Conservation (phyloP, 2,888 invertebrate species). For the Dastarcus helophoroides region DNA sequence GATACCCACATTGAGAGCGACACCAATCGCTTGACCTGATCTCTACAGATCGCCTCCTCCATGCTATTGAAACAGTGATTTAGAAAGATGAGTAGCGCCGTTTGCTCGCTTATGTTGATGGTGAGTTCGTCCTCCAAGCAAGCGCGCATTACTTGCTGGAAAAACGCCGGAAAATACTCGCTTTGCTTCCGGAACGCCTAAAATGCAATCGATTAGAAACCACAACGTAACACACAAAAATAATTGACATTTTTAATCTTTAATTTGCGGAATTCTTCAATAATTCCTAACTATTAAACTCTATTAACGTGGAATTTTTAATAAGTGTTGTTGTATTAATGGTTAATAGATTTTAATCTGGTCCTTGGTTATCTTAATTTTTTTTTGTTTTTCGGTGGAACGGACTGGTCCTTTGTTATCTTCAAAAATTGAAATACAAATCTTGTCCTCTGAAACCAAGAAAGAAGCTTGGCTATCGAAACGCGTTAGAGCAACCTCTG, state of each 20-base stretch:
- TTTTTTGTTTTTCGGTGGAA: no score
- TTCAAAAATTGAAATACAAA: no score
- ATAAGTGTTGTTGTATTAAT: no score
- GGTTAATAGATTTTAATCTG: no score
- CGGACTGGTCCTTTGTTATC: no score
- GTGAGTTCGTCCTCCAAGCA: slow-evolving; percentile 52
- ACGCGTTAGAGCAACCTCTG: no score
- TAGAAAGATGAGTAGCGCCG: slow-evolving; percentile 78
- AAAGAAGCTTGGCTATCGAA: no score
- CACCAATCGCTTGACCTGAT: slow-evolving; percentile 78
- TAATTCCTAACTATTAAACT: no score
- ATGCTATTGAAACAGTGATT: slow-evolving; percentile 97
- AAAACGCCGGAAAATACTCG: slow-evolving; percentile 68
- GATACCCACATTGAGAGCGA: slow-evolving; percentile 91
- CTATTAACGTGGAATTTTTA: no score
- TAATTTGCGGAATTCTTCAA: background rate
- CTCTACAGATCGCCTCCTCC: slow-evolving; percentile 87
- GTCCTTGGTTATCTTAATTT: no score
- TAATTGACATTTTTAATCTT: background rate
- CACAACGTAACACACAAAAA: background rate
- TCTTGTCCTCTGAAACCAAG: no score
- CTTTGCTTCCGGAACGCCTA: slow-evolving; percentile 68
- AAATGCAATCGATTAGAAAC: slow-evolving; percentile 18
- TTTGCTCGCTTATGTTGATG: slow-evolving; percentile 62
- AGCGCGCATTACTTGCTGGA: slow-evolving; percentile 66